Evolutionary conservation across 1,140 invertebrate species (phyloP).

Genomic region (Papilio polytes): DNA sequence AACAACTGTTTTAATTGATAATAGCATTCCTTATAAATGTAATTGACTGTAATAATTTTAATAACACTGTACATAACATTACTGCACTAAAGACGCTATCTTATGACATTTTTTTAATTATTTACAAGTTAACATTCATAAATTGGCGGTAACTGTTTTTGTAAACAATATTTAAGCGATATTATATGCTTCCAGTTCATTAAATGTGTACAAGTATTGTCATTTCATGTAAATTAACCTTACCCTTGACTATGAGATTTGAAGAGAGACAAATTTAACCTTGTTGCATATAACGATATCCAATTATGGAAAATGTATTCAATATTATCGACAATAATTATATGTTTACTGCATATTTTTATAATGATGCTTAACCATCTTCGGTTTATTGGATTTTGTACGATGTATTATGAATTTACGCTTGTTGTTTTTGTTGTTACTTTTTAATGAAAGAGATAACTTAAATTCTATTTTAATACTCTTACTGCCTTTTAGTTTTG

Average conservation of each 20-base stretch:
- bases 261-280: conserved; percentile 10
- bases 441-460: neutral
- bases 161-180: neutral
- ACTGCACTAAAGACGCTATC: neutral
- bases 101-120: neutral
- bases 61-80: neutral
- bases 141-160: conserved; percentile 2
- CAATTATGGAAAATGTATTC: neutral
- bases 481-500: too few species aligned
- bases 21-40: neutral
- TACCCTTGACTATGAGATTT: conserved; percentile 11
- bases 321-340: conserved; percentile 14
- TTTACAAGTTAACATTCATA: neutral
- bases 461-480: too few species aligned
- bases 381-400: conserved; percentile 4
- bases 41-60: neutral
- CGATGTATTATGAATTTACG: neutral
- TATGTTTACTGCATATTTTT: conserved; percentile 28
- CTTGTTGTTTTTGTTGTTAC: neutral
- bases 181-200: neutral
- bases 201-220: neutral
- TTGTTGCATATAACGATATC: neutral
- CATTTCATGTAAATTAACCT: conserved; percentile 17
- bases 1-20: neutral
- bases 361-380: neutral